Conservation (phyloP, 2,888 invertebrate genomes). For the Netelia virgata region DNA sequence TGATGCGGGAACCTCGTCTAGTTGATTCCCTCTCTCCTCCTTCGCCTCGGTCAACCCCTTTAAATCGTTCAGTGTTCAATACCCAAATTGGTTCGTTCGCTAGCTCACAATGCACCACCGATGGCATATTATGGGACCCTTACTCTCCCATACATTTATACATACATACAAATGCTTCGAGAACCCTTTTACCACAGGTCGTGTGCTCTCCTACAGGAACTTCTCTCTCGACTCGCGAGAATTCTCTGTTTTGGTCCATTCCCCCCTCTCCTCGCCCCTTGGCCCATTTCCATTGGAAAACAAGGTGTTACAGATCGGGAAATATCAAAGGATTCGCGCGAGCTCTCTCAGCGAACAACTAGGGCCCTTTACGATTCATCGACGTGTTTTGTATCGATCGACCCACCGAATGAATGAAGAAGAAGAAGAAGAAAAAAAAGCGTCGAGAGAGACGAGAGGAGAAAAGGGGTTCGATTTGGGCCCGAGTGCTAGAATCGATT, state of each 20-base stretch:
- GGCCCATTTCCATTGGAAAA: slow-evolving; percentile 61
- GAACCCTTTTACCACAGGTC: slow-evolving; percentile 68
- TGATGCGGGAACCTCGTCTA: slow-evolving; percentile 61
- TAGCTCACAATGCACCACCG: slow-evolving; percentile 70
- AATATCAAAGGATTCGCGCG: slow-evolving; percentile 74
- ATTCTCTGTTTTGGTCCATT: slow-evolving; percentile 27
- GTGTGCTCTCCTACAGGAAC: slow-evolving; percentile 62
- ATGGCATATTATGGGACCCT: slow-evolving; percentile 48
- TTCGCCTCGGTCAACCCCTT: slow-evolving; percentile 73
- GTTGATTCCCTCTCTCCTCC: slow-evolving; percentile 16
- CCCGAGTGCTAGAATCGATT: slow-evolving; percentile 28
- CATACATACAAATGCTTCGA: slow-evolving; percentile 36
- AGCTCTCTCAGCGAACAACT: slow-evolving; percentile 60
- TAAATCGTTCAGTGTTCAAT: slow-evolving; percentile 82
- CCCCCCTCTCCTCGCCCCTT: slow-evolving; percentile 20
- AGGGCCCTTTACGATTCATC: neutral
- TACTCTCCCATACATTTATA: slow-evolving; percentile 18
- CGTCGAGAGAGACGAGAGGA: slow-evolving; percentile 44
- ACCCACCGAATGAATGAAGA: slow-evolving; percentile 36
- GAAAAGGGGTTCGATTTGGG: slow-evolving; percentile 55
- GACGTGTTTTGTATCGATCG: slow-evolving; percentile 56
- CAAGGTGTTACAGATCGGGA: slow-evolving; percentile 82
- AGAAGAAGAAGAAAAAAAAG: slow-evolving; percentile 5
- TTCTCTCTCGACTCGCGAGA: slow-evolving; percentile 34
- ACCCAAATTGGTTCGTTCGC: slow-evolving; percentile 82